Evolutionary conservation across 2,113 vertebrate species (phyloP).

Genomic region (Pomatorhinus ruficollis): DNA sequence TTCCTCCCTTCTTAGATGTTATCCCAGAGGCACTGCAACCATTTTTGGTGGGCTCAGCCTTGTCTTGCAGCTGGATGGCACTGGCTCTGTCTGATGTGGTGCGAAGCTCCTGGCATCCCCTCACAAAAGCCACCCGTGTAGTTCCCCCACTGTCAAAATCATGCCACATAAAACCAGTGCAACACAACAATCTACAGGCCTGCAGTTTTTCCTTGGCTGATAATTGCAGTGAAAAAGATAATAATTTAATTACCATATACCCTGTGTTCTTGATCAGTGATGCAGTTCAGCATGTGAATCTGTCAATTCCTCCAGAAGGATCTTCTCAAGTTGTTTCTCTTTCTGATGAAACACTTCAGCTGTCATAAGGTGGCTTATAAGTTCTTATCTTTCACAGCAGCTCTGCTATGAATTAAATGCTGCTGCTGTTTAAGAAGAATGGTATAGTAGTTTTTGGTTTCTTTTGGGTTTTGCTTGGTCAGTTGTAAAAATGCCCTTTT

Average conservation of each 20-base stretch:
- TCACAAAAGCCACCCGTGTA: neutral
- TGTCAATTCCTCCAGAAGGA: neutral
- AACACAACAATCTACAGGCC: neutral
- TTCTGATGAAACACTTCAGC: neutral
- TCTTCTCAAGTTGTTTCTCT: neutral
- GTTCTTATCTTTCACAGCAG: neutral
- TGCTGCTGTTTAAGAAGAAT: neutral
- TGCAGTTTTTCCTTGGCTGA: neutral
- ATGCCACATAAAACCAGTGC: neutral
- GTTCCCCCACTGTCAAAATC: fast-evolving
- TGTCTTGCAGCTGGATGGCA: neutral
- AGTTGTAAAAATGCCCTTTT: neutral
- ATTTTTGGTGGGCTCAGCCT: neutral
- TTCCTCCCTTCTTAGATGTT: neutral
- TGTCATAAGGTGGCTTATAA: neutral
- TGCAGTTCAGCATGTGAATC: neutral
- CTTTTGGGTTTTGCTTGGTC: neutral
- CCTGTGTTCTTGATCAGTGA: neutral
- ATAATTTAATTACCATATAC: neutral
- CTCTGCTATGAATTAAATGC: neutral
- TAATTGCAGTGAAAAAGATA: neutral
- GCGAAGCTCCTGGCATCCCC: neutral
- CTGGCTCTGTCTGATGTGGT: neutral
- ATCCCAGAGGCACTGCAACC: neutral
- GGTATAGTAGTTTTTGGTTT: neutral